Evolutionary conservation across 2,797 vertebrate genomes (phyloP).

Genomic region (Anguilla pacifica): DNA sequence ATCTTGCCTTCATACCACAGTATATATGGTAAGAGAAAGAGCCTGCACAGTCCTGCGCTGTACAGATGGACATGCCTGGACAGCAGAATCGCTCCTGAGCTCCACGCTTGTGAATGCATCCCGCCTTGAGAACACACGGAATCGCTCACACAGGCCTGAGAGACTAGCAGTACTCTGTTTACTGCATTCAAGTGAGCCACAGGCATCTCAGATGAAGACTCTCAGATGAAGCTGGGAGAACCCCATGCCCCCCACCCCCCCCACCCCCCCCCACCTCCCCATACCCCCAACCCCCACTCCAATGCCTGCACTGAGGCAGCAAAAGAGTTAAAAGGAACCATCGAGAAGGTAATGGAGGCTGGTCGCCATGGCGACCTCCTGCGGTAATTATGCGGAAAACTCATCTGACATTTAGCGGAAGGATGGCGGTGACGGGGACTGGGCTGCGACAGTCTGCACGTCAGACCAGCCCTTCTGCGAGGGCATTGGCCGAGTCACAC

Average conservation of each 20-base stretch:
- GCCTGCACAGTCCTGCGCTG: constrained; percentile 48
- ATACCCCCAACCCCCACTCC: not conserved
- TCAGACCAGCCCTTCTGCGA: constrained; percentile 6
- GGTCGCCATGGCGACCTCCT: constrained; percentile 37
- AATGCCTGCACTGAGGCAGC: not conserved
- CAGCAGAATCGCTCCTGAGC: constrained; percentile 56
- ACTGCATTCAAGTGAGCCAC: constrained; percentile 28
- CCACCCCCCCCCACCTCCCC: not conserved
- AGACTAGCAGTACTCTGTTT: constrained; percentile 19
- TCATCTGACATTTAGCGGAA: constrained; percentile 27
- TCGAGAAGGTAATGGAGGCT: constrained; percentile 26
- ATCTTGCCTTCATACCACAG: not conserved
- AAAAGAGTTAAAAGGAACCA: constrained; percentile 25
- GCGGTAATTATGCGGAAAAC: constrained; percentile 36
- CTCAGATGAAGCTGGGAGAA: not conserved
- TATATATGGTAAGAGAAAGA: constrained; percentile 45
- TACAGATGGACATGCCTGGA: constrained; percentile 59
- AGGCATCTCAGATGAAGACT: constrained; percentile 3
- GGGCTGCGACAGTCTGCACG: constrained; percentile 17
- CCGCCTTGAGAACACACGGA: constrained; percentile 36
- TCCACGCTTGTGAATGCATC: constrained; percentile 60
- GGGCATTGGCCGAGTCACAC: not conserved
- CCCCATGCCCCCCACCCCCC: not conserved
- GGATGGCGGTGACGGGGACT: not conserved
- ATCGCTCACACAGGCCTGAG: constrained; percentile 36